Evolutionary conservation across 2,797 vertebrate genomes (phyloP).

Genomic region (Dallia pectoralis): DNA sequence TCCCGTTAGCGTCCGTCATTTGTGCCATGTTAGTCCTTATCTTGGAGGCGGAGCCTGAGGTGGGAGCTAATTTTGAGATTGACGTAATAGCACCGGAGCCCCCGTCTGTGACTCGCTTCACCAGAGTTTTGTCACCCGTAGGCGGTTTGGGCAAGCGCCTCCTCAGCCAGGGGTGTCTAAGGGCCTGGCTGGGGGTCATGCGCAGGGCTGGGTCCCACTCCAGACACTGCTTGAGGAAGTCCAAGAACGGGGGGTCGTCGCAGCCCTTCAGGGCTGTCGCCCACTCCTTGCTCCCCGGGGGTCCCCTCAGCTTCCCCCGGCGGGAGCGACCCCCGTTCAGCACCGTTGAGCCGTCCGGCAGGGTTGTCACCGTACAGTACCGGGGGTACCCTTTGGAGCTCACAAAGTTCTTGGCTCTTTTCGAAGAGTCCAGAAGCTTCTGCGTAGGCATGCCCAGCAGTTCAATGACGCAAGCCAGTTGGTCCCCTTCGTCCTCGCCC

Average conservation of each 20-base stretch:
- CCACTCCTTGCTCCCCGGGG: slow-evolving; percentile 93
- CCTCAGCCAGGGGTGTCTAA: slow-evolving; percentile 93
- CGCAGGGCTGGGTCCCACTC: slow-evolving; percentile 94
- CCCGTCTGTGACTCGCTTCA: slow-evolving; percentile 80
- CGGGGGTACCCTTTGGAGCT: slow-evolving; percentile 97
- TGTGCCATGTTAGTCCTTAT: slow-evolving; percentile 95
- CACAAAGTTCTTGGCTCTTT: slow-evolving; percentile 97
- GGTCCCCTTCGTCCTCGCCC: slow-evolving; percentile 98
- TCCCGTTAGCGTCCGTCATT: slow-evolving; percentile 97
- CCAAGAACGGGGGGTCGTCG: slow-evolving; percentile 93
- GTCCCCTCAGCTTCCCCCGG: slow-evolving; percentile 89
- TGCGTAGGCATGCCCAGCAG: slow-evolving; percentile 92
- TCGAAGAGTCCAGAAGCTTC: slow-evolving; percentile 92
- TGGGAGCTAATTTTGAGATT: slow-evolving; percentile 94
- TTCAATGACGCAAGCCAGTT: slow-evolving; percentile 97
- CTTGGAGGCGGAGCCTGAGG: slow-evolving; percentile 91
- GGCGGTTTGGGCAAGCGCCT: slow-evolving; percentile 95
- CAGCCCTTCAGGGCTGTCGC: slow-evolving; percentile 91
- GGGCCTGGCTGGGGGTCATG: slow-evolving; percentile 93
- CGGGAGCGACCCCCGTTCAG: slow-evolving; percentile 92
- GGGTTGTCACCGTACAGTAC: slow-evolving; percentile 91
- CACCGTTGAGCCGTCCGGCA: slow-evolving; percentile 87
- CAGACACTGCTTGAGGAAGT: slow-evolving; percentile 98
- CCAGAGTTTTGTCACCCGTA: slow-evolving; percentile 78
- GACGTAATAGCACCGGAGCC: slow-evolving; percentile 88